A percentile compares a stretch with the other conserved stretches of the same genome.
Conservation (phyloP, 2,888 invertebrate species). For the Hirtodrosophila alboralis region DNA sequence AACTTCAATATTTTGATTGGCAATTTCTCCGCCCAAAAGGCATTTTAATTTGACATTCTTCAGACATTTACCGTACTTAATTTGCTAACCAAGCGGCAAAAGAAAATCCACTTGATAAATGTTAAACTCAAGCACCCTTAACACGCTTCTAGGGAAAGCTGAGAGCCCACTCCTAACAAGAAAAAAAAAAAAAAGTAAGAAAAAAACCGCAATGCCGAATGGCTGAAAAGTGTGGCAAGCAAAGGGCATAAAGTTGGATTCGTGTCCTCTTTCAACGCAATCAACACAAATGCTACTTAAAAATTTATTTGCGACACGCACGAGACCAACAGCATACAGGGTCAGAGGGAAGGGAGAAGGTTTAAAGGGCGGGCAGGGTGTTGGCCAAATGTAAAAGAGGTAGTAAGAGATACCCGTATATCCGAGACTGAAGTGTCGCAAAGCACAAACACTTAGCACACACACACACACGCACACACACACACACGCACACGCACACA, state of each 20-base stretch:
- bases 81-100: conserved; percentile 68
- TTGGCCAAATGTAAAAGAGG: conserved; percentile 1
- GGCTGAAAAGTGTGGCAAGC: conserved; percentile 29
- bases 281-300: conserved; percentile 81
- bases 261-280: conserved; percentile 77
- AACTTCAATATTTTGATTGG: not conserved
- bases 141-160: conserved; percentile 33
- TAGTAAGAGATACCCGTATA: conserved; percentile 50
- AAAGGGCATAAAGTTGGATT: conserved; percentile 50
- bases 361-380: not conserved
- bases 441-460: conserved; percentile 67
- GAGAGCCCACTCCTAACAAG: not conserved
- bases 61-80: conserved; percentile 58
- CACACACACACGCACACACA: conserved; percentile 21
- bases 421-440: conserved; percentile 65
- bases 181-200: not conserved
- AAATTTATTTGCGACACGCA: conserved; percentile 79
- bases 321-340: conserved; percentile 52
- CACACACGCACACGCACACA: conserved; percentile 30
- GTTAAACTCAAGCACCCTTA: conserved; percentile 64
- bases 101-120: conserved; percentile 66
- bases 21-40: conserved; percentile 1
- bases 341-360: not conserved
- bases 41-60: conserved; percentile 34
- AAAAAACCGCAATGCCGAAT: conserved; percentile 24